Conservation (phyloP, 1,140 invertebrate species). For the Mactra quadrangularis region DNA sequence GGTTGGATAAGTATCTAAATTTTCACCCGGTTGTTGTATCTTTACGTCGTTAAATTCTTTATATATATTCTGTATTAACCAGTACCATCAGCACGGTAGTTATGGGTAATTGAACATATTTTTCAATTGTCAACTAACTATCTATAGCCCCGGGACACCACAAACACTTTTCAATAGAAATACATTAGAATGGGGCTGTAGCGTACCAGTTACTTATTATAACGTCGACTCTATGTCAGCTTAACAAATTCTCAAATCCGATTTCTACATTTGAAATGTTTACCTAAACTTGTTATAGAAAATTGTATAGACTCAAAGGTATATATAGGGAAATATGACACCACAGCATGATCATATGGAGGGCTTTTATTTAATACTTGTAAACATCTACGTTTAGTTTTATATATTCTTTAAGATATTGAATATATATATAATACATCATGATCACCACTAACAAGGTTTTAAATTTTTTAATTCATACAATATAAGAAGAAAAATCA, state of each 20-base stretch:
- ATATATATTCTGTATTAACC: slow-evolving; percentile 25
- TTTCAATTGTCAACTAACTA: slow-evolving; percentile 28
- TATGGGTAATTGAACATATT: slow-evolving; percentile 24
- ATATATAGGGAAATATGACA: neutral
- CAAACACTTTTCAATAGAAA: neutral
- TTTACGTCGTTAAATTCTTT: slow-evolving; percentile 17
- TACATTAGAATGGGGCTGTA: neutral
- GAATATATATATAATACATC: too few relatives aligned
- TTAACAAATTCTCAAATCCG: slow-evolving; percentile 5
- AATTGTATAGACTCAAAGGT: neutral
- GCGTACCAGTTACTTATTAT: slow-evolving; percentile 39
- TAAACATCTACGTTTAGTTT: too few relatives aligned
- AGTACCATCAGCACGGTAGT: slow-evolving; percentile 18
- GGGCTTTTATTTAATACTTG: neutral
- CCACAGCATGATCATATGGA: neutral
- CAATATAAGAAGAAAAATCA: too few relatives aligned
- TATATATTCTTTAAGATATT: too few relatives aligned
- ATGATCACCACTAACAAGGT: too few relatives aligned
- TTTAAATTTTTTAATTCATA: too few relatives aligned
- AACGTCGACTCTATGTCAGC: neutral
- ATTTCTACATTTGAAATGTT: slow-evolving; percentile 26
- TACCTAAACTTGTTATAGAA: neutral
- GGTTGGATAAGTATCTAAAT: slow-evolving; percentile 13
- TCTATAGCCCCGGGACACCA: slow-evolving; percentile 15
- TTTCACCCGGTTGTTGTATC: slow-evolving; percentile 9